These are phyloP conservation scores for Pseudochaenichthys georgianus DNA, from an alignment of 2,797 vertebrate genomes.

Conservation along the genomic window DNA sequence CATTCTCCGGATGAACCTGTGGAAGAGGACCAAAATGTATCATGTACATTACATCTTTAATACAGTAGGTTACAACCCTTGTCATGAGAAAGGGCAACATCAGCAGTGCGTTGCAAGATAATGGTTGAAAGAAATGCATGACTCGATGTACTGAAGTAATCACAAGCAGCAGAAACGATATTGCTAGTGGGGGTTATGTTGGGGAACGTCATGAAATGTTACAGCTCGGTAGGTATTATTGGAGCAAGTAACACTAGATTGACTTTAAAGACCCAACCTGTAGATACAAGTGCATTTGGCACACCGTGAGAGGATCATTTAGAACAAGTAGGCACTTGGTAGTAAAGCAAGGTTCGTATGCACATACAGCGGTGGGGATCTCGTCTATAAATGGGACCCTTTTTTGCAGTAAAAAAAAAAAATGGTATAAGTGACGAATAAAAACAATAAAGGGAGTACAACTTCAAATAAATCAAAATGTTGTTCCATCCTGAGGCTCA, in stretches of 20 bases:
- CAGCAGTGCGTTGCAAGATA: not conserved
- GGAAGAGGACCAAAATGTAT: not conserved
- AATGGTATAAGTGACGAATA: not conserved
- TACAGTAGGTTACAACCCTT: not conserved
- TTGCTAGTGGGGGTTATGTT: not conserved
- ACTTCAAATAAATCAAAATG: constrained; percentile 11
- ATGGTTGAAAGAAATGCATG: not conserved
- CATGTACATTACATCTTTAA: not conserved
- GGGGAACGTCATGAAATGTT: not conserved
- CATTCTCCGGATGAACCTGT: constrained; percentile 97
- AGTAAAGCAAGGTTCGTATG: not conserved
- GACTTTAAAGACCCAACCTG: constrained; percentile 22
- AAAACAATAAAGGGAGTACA: constrained; percentile 1
- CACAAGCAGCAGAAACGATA: not conserved
- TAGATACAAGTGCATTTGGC: constrained; percentile 27
- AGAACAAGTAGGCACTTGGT: constrained; percentile 6
- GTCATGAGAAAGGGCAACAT: not conserved
- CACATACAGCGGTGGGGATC: not conserved
- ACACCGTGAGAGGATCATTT: constrained; percentile 10
- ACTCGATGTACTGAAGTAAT: not conserved
- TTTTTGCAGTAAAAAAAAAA: not conserved
- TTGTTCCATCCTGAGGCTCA: constrained; percentile 58
- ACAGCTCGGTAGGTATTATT: not conserved
- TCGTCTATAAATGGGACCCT: not conserved
- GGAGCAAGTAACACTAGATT: not conserved